phyloP scores from a whole-genome alignment of 2,113 vertebrate genomes.

The Tinamus guttatus region DNA sequence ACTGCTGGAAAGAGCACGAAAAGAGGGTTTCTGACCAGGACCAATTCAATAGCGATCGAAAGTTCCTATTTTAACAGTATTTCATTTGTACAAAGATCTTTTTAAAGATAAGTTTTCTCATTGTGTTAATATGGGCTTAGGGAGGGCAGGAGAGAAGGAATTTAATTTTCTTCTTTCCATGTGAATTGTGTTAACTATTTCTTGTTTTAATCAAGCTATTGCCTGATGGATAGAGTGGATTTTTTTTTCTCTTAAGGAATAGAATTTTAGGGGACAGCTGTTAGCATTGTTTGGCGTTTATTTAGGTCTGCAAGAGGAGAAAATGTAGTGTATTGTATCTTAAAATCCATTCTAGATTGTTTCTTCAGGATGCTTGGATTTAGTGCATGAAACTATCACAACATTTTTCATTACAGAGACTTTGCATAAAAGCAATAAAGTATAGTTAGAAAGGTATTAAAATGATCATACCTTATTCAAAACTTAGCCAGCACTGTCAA shows the following conservation, averaged over 20 bases:
- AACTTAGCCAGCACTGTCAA: not conserved
- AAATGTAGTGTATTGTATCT: not conserved
- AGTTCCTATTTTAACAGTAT: not conserved
- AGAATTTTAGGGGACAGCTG: not conserved
- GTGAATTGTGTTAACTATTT: not conserved
- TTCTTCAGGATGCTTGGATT: not conserved
- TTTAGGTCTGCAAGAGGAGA: not conserved
- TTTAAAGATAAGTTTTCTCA: not conserved
- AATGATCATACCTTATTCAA: not conserved
- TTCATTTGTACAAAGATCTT: not conserved
- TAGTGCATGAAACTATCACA: fast-evolving
- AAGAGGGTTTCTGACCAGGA: not conserved
- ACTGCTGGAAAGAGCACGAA: not conserved
- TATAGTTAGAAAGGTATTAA: not conserved
- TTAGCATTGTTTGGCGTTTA: not conserved
- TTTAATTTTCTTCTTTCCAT: not conserved
- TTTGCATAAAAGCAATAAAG: not conserved
- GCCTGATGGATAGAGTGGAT: not conserved
- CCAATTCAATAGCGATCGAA: not conserved
- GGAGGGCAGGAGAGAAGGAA: not conserved
- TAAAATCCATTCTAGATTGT: not conserved
- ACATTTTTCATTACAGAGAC: not conserved
- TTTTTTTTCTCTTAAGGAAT: not conserved
- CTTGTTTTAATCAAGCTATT: not conserved
- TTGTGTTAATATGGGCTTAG: not conserved